Evolutionary conservation across 2,888 invertebrate genomes (phyloP).

Genomic region (Leucozona laternaria): DNA sequence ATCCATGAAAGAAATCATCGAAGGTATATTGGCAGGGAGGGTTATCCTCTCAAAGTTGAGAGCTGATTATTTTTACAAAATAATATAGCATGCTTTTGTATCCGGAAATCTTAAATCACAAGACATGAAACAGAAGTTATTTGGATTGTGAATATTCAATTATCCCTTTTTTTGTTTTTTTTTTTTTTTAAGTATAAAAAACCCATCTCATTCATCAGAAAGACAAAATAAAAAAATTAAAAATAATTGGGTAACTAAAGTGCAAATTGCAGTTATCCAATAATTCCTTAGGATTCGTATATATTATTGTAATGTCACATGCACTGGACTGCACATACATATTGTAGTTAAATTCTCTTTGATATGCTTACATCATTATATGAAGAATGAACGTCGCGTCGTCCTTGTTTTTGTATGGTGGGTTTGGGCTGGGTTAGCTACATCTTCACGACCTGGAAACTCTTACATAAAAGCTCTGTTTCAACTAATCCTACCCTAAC

Average conservation of each 20-base stretch:
- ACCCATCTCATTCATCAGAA: background rate
- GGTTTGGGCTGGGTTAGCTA: too few relatives aligned
- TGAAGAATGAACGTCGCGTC: background rate
- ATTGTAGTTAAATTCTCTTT: slow-evolving; percentile 7
- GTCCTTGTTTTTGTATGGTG: background rate
- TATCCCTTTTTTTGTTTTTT: background rate
- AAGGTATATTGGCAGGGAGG: too few relatives aligned
- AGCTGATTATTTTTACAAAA: background rate
- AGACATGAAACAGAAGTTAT: background rate
- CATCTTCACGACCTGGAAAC: slow-evolving; percentile 18
- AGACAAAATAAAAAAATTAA: background rate
- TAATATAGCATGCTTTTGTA: background rate
- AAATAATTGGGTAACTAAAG: background rate
- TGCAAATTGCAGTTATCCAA: slow-evolving; percentile 2
- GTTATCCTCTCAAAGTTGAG: background rate
- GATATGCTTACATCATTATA: slow-evolving; percentile 18
- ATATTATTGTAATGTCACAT: background rate
- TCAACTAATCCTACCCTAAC: slow-evolving; percentile 2
- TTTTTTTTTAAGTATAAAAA: background rate
- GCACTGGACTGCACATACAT: background rate
- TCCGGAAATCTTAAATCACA: background rate
- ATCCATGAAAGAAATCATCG: too few relatives aligned
- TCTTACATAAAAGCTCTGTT: background rate
- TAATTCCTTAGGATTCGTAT: background rate
- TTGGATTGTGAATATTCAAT: background rate